Percentiles rank a stretch among this genome's conserved stretches.
Conservation (phyloP, 2,797 vertebrate species). For the Phataginus tricuspis region DNA sequence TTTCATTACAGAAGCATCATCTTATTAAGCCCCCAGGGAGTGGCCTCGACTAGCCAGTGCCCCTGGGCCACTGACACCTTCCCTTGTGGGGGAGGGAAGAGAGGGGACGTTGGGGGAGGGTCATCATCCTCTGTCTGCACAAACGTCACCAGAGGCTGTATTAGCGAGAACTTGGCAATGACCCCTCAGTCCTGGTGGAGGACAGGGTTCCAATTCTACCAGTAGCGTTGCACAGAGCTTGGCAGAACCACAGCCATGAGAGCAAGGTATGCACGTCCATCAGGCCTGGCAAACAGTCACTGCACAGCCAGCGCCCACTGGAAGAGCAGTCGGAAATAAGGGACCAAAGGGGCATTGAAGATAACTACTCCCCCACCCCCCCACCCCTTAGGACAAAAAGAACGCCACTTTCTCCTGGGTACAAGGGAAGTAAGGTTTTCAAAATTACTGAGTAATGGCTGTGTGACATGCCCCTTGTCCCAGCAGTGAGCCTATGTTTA, state of each 20-base stretch:
- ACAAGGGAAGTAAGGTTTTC: background rate
- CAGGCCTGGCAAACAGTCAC: background rate
- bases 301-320: background rate
- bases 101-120: background rate
- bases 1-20: background rate
- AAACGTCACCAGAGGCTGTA: background rate
- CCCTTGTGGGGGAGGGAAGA: background rate
- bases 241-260: background rate
- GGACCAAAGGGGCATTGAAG: background rate
- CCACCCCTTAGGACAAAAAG: too few relatives aligned
- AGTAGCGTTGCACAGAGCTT: background rate
- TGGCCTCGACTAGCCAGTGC: too few relatives aligned
- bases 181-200: background rate
- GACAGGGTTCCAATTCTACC: background rate
- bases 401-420: background rate
- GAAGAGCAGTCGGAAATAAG: background rate
- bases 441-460: background rate
- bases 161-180: background rate
- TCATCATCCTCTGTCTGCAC: background rate
- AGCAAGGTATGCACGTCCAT: rapidly evolving
- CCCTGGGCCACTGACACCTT: background rate
- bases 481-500: background rate
- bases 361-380: background rate
- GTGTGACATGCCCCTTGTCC: background rate
- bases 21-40: background rate